phyloP scores from a whole-genome alignment of 2,888 invertebrate genomes.

The Sinopyrophorus schimmeli region DNA sequence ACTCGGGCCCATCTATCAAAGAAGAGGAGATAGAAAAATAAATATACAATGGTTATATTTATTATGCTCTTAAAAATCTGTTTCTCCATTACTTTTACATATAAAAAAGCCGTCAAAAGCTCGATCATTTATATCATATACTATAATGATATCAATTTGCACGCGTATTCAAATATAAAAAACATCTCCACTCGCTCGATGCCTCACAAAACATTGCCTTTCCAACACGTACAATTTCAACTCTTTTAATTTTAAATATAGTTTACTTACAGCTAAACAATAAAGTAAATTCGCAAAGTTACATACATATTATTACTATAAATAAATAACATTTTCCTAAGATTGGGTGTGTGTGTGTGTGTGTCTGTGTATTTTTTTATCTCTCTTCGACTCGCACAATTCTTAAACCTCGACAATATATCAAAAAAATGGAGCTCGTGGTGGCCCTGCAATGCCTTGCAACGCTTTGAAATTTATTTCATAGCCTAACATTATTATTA shows the following conservation, averaged over 20 bases:
- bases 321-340: constrained; percentile 32
- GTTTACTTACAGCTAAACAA: constrained; percentile 29
- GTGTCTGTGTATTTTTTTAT: too few relatives aligned
- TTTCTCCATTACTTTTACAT: constrained; percentile 55
- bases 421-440: constrained; percentile 20
- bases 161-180: constrained; percentile 51
- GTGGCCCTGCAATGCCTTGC: constrained; percentile 28
- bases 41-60: constrained; percentile 56
- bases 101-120: constrained; percentile 58
- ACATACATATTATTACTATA: constrained; percentile 21
- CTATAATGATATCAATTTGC: constrained; percentile 53
- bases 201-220: constrained; percentile 27
- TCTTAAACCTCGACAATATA: constrained; percentile 27
- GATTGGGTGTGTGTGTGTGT: too few relatives aligned
- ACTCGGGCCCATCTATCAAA: too few relatives aligned
- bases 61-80: constrained; percentile 56
- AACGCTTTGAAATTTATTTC: constrained; percentile 40
- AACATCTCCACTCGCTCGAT: constrained; percentile 50
- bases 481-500: constrained; percentile 52
- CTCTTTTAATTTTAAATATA: constrained; percentile 2
- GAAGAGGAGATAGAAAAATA: constrained; percentile 18
- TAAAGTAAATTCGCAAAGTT: constrained; percentile 24
- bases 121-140: constrained; percentile 56
- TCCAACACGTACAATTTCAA: constrained; percentile 25
- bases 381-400: constrained; percentile 22